Conservation (phyloP, 2,888 invertebrate species). For the Eristalis arbustorum region DNA sequence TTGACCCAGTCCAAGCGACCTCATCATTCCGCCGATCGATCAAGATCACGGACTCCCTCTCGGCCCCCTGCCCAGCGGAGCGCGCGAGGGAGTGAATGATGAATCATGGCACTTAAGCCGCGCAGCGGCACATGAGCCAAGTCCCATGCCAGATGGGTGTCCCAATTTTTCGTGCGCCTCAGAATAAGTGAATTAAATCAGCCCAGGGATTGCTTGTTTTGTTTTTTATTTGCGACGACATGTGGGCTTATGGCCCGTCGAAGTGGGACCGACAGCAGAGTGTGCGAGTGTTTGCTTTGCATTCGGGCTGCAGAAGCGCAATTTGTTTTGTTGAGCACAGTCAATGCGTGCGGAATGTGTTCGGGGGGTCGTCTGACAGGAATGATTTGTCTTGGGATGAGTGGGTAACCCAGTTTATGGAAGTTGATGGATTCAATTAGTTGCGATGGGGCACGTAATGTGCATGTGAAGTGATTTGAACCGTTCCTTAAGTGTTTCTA, state of each 20-base stretch:
- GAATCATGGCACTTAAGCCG: constrained; percentile 29
- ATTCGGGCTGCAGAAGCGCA: constrained; percentile 31
- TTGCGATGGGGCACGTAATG: constrained; percentile 21
- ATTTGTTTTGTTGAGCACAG: constrained; percentile 47
- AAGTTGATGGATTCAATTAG: constrained; percentile 46
- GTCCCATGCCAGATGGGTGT: constrained; percentile 33
- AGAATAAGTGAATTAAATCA: constrained; percentile 36
- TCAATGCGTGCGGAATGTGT: constrained; percentile 14
- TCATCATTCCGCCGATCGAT: constrained; percentile 32
- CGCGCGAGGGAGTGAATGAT: neutral
- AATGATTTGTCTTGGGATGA: constrained; percentile 16
- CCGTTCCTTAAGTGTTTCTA: neutral
- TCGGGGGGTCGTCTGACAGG: neutral
- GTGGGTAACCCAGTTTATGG: constrained; percentile 24
- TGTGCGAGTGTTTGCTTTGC: constrained; percentile 17
- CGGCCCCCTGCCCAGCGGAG: neutral
- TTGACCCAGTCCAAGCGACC: constrained; percentile 40
- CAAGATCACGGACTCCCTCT: constrained; percentile 31
- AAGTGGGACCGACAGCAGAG: constrained; percentile 15
- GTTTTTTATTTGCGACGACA: neutral
- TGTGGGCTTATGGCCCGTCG: constrained; percentile 25
- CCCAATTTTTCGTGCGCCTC: constrained; percentile 37
- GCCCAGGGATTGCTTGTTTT: neutral
- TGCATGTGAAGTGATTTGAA: constrained; percentile 23
- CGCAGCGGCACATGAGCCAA: neutral